phyloP scores from a whole-genome alignment of 2,113 vertebrate genomes.

The Xiphorhynchus elegans region DNA sequence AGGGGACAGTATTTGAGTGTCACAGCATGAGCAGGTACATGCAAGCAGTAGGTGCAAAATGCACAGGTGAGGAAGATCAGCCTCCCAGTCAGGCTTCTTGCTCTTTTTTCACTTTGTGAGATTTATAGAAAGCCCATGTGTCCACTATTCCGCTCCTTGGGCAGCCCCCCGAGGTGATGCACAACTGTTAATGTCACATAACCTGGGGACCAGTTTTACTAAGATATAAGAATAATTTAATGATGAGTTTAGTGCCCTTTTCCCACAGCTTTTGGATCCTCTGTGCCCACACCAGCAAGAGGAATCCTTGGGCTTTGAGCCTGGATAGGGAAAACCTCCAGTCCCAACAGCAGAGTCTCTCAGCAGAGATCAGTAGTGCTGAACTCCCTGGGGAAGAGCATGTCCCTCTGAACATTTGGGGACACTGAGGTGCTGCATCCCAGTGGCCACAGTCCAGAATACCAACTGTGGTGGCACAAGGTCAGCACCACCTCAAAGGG shows the following conservation, averaged over 20 bases:
- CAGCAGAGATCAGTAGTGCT: not conserved
- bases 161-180: not conserved
- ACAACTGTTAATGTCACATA: not conserved
- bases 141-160: not conserved
- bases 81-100: not conserved
- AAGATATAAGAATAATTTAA: not conserved
- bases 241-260: not conserved
- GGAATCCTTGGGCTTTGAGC: not conserved
- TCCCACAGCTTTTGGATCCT: not conserved
- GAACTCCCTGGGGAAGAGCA: not conserved
- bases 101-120: not conserved
- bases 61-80: not conserved
- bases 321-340: not conserved
- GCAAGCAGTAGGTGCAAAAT: not conserved
- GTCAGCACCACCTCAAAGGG: not conserved
- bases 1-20: not conserved
- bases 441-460: accelerated
- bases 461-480: not conserved
- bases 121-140: not conserved
- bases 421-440: not conserved
- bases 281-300: not conserved
- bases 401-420: not conserved
- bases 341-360: not conserved
- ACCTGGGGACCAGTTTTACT: not conserved
- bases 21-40: not conserved